Evolutionary conservation across 2,113 vertebrate genomes (phyloP), one percentile per base, ranked within the genome.

Genomic region (Gorsachius goisagi): DNA sequence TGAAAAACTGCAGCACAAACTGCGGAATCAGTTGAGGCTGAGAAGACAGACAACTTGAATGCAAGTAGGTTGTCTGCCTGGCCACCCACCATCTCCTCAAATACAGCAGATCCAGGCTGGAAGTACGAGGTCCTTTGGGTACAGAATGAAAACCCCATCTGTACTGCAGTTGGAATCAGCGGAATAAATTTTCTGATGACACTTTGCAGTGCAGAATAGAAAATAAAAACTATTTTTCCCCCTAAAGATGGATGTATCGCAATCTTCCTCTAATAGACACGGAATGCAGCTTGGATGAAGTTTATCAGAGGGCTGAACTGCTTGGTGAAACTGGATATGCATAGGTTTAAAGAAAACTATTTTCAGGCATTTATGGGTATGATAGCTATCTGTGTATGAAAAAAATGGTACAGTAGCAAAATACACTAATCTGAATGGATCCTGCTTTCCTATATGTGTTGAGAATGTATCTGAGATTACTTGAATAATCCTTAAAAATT

Each of bases 401-500:
- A 93, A 83, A 95, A 88, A 49, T 22, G 47, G 30, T 55, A 64
- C 24, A 58, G 60, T 75, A 75, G 44, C 64, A 60, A 93, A 94
- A 90, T 55, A 88, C 15, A 78, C 60, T 75, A 56, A 89, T 81
- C 64, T 78, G 63, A 60, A 89, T 72, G 39, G 53, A 88, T 73
- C 18, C 22, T 0, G 12, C 66, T 92, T 92, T 86, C 49, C 73
- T 45, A 23, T 28, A 41, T 28, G 11, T n/a, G 45, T 41, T 53
- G 69, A 72, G 26, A 91, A 63, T 35, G 35, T 82, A 56, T 45
- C 41, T 83, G 37, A 93, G 68, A 87, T 85, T 84, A 45, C 73
- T 79, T 81, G 33, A 87, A 88, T 94, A 94, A 82, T 92, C 53
- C 69, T 58, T 87, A 9, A 86, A 81, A 92, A 89, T 58, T 84